Base-by-base conservation (phyloP, 2,113 vertebrate species). In the Myotis lucifugus region DNA sequence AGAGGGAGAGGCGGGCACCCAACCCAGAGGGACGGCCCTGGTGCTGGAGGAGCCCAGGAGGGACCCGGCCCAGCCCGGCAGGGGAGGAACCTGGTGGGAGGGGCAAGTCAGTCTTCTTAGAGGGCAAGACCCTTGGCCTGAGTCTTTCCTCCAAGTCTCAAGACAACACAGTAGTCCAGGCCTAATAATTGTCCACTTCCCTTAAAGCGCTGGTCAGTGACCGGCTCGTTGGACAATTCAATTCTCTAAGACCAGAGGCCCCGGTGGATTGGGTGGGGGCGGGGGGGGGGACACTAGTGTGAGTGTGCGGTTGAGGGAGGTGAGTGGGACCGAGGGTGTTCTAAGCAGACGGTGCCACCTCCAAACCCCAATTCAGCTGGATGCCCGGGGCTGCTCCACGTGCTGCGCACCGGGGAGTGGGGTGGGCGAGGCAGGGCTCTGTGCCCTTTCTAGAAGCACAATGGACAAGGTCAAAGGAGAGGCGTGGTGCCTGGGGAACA, bases 281-380 rank as follows among this genome's bases (percentile, higher is more conserved):
- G 29, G 37, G 15, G 29, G 0, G 1, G 15, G 42, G 2, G 15
- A 25, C 4, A 0, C 77, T 29, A 34, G n/a, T 1, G 12, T 19
- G 83, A 59, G 37, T 6, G 48, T 9, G 17, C 6, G 11, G 8
- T 5, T 8, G 17, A 48, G 64, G 88, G 40, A 32, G 40, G 40
- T 1, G 27, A 56, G 19, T 19, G 25, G 50, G 23, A 29, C 4
- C 0, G 8, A 81, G 11, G 34, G 18, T 32, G 27, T 11, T 64
- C 77, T 34, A 12, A 73, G 54, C 56, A 27, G 64, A 77, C 0
- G 0, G 34, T 74, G 84, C 40, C 7, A 1, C 54, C 27, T 52
- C 1, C 3, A 21, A 32, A 9, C 14, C 27, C 72, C 54, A 8
- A 0, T n/a, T 34, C 8, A 1, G 34, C 42, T 27, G 29, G 66